Evolutionary conservation across 2,797 vertebrate genomes (phyloP), one percentile per base, ranked within the genome.

Genomic region (Acanthornis magna): DNA sequence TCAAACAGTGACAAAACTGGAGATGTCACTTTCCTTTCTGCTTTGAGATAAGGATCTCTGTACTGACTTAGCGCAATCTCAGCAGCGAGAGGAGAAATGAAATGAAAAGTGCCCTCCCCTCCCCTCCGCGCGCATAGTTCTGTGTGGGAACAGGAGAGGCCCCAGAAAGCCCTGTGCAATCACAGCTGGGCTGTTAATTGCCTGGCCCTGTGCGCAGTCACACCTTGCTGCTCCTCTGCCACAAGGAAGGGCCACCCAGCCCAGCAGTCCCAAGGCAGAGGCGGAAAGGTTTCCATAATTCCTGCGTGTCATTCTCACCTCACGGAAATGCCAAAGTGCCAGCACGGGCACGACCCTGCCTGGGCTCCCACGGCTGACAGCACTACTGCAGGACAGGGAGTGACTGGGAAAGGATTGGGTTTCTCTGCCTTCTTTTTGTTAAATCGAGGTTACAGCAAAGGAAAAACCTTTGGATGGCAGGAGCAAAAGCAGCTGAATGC

Each of bases 171-270:
- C 30, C 83, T 91, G 85, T 58, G 85, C 85, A 86, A 38, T 93
- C 91, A 50, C 88, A 91, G 95, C 95, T 79, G 94, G 62, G 80
- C 77, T 93, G 36, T 71, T 93, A 55, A 90, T 63, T 88, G 91
- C 89, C 89, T 67, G 81, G 76, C 58, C 55, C 91, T 63, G 76
- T 18, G 73, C 87, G 42, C 54, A 45, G 74, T 74, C 88, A 76
- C 91, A 90, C 85, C 94, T 84, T 92, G 58, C 1, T 70, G 71
- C 74, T 95, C 60, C 53, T 79, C 71, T 82, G 71, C 73, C 78
- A 38, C 34, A 60, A 66, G 87, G n/a, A 92, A 50, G 4, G 38
- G 79, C 77, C 67, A 67, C 67, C 45, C 82, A 84, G 76, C 42
- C 82, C 89, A 60, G 87, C 32, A 76, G 86, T 51, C 55, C 45